Percentiles rank a stretch among this genome's conserved stretches.
These are phyloP conservation scores for Oligia fasciuncula DNA, from an alignment of 2,888 invertebrate genomes.

Conservation along the genomic window DNA sequence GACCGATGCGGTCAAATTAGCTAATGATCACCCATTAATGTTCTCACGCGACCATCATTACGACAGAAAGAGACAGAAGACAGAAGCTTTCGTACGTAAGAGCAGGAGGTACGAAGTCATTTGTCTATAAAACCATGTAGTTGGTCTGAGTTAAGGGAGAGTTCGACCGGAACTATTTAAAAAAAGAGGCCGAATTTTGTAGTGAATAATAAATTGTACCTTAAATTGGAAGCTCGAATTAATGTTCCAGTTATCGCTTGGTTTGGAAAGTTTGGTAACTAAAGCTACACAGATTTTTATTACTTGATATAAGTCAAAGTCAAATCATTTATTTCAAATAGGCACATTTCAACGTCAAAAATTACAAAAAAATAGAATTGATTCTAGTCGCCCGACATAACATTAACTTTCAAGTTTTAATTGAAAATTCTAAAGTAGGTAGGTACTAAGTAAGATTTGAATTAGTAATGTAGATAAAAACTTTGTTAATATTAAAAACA, in stretches of 20 bases:
- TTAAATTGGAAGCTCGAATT: conserved; percentile 45
- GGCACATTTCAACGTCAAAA: too few species aligned
- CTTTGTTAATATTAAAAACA: neutral
- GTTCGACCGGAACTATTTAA: conserved; percentile 54
- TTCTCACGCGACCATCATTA: conserved; percentile 68
- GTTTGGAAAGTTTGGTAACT: conserved; percentile 12
- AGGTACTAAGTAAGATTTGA: neutral
- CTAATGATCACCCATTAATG: conserved; percentile 72
- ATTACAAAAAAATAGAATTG: too few species aligned
- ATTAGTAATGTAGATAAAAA: conserved; percentile 21
- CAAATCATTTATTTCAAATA: too few species aligned
- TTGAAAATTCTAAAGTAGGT: conserved; percentile 17
- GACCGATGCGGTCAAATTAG: conserved; percentile 73
- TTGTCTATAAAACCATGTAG: conserved; percentile 52
- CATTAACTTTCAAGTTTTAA: conserved; percentile 23
- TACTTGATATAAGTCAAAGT: neutral
- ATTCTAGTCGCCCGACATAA: neutral
- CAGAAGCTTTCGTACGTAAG: conserved; percentile 23
- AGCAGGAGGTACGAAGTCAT: conserved; percentile 48
- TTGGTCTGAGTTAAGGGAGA: conserved; percentile 39
- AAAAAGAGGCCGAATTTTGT: conserved; percentile 54
- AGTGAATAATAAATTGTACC: conserved; percentile 60
- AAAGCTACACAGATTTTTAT: conserved; percentile 23
- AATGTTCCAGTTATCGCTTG: conserved; percentile 22
- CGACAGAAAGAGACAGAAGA: conserved; percentile 51